These are phyloP conservation scores for Proterorhinus semilunaris DNA, from an alignment of 2,113 vertebrate genomes.

Conservation along the genomic window DNA sequence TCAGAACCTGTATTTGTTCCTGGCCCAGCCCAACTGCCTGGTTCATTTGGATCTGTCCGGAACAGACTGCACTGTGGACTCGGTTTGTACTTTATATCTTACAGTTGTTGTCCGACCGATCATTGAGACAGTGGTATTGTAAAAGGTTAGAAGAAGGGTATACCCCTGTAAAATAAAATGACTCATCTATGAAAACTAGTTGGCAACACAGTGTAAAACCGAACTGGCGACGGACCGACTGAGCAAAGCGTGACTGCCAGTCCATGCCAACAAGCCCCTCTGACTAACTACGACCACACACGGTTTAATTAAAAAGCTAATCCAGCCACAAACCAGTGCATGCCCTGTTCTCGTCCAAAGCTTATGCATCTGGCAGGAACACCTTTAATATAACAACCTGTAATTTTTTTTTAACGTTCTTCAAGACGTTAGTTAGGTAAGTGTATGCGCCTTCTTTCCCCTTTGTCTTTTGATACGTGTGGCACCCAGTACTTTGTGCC, in stretches of 20 bases:
- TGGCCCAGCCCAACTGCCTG: constrained; percentile 89
- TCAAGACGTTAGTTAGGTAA: background rate
- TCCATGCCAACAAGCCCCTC: too few species aligned
- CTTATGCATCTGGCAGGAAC: background rate
- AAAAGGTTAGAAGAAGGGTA: background rate
- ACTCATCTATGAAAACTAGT: background rate
- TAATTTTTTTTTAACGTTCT: background rate
- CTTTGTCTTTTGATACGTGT: constrained; percentile 30
- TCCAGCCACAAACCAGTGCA: background rate
- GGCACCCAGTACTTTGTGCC: constrained; percentile 7
- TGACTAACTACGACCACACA: too few species aligned
- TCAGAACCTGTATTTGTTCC: constrained; percentile 86
- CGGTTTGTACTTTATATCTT: constrained; percentile 72
- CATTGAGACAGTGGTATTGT: constrained; percentile 10
- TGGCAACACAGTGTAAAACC: too few species aligned
- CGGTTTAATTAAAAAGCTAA: background rate
- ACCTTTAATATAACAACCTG: too few species aligned
- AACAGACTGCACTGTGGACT: constrained; percentile 86
- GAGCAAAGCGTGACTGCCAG: too few species aligned
- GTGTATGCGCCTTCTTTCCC: background rate
- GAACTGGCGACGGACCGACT: too few species aligned
- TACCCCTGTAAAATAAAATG: background rate
- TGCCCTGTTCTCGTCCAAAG: background rate
- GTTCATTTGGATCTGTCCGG: constrained; percentile 86
- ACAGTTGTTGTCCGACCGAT: constrained; percentile 27